Base-by-base conservation (phyloP, 1,140 invertebrate genomes). In the Trissolcus basalis region DNA sequence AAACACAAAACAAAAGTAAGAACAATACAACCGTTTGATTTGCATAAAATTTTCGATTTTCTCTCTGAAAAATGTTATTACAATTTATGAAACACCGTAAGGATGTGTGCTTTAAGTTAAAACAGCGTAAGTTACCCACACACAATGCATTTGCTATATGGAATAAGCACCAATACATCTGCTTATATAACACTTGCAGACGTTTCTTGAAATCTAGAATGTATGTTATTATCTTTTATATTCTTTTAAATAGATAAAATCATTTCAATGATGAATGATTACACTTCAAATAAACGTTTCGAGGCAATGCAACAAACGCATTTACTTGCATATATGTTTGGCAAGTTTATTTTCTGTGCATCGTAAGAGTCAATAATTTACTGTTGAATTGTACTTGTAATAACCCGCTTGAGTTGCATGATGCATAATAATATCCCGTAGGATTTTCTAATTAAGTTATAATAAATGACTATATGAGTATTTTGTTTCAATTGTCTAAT, bases 1-100 rank as follows among this genome's bases (percentile, higher is more conserved):
- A 27, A 27, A 27, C 19, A 15, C 2, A 27, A 36, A 70, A 61
- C 48, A 48, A 10, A 10, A 15, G 11, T 11, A 33, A 15, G 27
- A 71, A 71, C 68, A 71, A 71, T 64, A 27, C 53, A 59, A 58
- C 10, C 19, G 51, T 44, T 56, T 13, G 53, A 71, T 71, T 71
- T 58, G 59, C 59, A 49, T 47, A 43, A 10, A 48, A 64, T 59
- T 50, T 50, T 70, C 45, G 16, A 55, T 70, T 70, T 70, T 70
- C 67, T 70, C 35, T 10, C 33, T 19, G 16, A 19, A 56, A 70
- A 70, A 54, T 71, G 48, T 71, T 71, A 71, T 55, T 39, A 49
- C 58, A 36, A 19, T 71, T 71, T 71, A 63, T 71, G 67, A 58
- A 71, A 71, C 67, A 56, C 32, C 7, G 45, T n/a, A n/a, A 60